Percentiles rank a stretch among this genome's conserved stretches.
Evolutionary conservation across 2,797 vertebrate genomes (phyloP).

Genomic region (Anabas testudineus): DNA sequence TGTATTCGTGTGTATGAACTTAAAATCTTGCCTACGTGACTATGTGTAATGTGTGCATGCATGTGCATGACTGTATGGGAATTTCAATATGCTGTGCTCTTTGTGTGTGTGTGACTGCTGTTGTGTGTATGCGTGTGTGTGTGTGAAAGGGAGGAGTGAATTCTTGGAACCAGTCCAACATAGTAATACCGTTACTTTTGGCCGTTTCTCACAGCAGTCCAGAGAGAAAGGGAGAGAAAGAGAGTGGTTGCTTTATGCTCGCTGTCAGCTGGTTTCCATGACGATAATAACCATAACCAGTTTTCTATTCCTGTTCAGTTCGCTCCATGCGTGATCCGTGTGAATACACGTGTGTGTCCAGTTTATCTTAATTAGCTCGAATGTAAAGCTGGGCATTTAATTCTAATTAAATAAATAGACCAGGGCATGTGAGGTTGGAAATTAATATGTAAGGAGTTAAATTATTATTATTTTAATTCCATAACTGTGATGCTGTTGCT

Average conservation of each 20-base stretch:
- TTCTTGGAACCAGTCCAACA: slow-evolving; percentile 72
- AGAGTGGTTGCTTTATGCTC: slow-evolving; percentile 61
- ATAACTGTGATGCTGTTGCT: background rate
- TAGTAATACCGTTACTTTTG: slow-evolving; percentile 75
- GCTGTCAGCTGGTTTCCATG: slow-evolving; percentile 82
- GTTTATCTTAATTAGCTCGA: slow-evolving; percentile 49
- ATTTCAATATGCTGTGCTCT: slow-evolving; percentile 22
- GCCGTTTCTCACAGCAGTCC: slow-evolving; percentile 63
- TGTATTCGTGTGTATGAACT: slow-evolving; percentile 29
- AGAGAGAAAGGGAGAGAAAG: slow-evolving; percentile 32
- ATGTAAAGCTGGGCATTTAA: slow-evolving; percentile 31
- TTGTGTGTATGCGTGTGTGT: slow-evolving; percentile 5
- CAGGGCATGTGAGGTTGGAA: slow-evolving; percentile 6
- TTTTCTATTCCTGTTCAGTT: slow-evolving; percentile 68
- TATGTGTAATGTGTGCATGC: background rate
- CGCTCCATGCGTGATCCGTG: slow-evolving; percentile 59
- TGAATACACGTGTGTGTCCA: slow-evolving; percentile 25
- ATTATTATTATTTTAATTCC: background rate
- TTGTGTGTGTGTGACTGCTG: slow-evolving; percentile 14
- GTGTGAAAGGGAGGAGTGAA: slow-evolving; percentile 27
- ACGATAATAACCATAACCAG: slow-evolving; percentile 81
- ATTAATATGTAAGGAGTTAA: slow-evolving; percentile 24
- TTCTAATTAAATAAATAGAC: slow-evolving; percentile 25
- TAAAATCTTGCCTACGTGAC: slow-evolving; percentile 19
- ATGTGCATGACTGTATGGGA: slow-evolving; percentile 33